Evolutionary conservation across 64 coral and sea anemone genomes (phyloP), one percentile per base, ranked within the genome.

Genomic region (Anthopleura sola): DNA sequence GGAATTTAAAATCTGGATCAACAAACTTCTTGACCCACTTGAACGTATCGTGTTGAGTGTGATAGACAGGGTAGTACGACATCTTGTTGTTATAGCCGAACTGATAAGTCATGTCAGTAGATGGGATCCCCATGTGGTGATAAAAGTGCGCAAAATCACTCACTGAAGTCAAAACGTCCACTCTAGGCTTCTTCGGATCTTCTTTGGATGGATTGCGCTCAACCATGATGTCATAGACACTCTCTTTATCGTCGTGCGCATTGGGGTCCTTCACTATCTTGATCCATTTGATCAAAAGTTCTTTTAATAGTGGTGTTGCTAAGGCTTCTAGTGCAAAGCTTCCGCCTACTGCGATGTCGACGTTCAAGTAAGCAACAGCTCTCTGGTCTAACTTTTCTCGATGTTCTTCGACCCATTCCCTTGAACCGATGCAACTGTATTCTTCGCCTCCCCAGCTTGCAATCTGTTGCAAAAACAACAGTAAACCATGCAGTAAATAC

Each of bases 341-440:
- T 8, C 95, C 95, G 36, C 46, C 71, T 0, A 98, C 95, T 10
- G 75, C 37, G 11, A 90, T 80, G 46, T 98, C 95, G 8, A 90
- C 83, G 62, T 98, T 98, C 19, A 98, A 80, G 79, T 98, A 98
- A 75, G 89, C 86, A 10, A 98, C 95, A 29, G 95, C 95, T 54
- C 95, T 48, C 28, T 98, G 75, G 38, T 81, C 83, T 21, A 91
- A 54, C 57, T 16, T 80, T 24, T 91, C 93, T 16, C 82, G 62
- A 56, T 98, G 92, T 48, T 98, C 86, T 55, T 98, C 91, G 14
- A 98, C 95, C 91, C 91, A 98, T 48, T 98, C 95, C 31, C 86
- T 84, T 24, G 95, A 98, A 16, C 97, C 97, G 6, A 93, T 85
- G 20, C 83, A 47, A 44, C 92, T 83, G 83, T 83, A 83, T 68